These are phyloP conservation scores for Herpetotheres cachinnans DNA, from an alignment of 2,113 vertebrate genomes.

Conservation along the genomic window DNA sequence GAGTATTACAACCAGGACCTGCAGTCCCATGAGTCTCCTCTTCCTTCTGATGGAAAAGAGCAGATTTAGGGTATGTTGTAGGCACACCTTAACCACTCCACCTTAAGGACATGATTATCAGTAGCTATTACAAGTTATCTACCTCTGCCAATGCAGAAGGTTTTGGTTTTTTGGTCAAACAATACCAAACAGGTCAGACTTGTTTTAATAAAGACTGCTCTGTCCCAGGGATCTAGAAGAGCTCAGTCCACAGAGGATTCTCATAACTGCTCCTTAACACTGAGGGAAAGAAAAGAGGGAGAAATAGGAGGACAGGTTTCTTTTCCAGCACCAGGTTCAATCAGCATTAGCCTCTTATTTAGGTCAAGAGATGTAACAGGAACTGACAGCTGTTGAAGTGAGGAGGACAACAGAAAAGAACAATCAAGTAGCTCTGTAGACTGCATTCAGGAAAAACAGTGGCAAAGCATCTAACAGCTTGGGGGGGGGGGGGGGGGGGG, in stretches of 20 bases:
- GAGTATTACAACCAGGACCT: neutral
- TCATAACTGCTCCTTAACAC: constrained; percentile 14
- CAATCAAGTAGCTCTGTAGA: constrained; percentile 6
- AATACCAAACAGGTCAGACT: constrained; percentile 21
- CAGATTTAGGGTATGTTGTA: neutral
- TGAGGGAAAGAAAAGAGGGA: neutral
- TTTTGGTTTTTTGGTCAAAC: neutral
- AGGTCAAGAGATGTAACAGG: constrained; percentile 44
- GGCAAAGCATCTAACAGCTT: neutral
- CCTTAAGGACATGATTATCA: neutral
- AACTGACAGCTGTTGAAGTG: constrained; percentile 53
- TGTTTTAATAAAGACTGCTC: neutral
- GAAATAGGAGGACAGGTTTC: neutral
- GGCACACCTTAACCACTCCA: neutral
- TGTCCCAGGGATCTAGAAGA: neutral
- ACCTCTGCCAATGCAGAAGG: neutral
- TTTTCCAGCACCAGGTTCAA: constrained; percentile 63
- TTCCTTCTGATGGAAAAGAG: neutral
- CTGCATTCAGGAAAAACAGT: neutral
- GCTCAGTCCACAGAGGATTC: neutral
- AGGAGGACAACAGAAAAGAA: constrained; percentile 2
- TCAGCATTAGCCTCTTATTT: neutral
- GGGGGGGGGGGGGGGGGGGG: neutral
- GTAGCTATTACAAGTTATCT: neutral
- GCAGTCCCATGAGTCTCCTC: neutral